phyloP scores from a whole-genome alignment of 2,797 vertebrate genomes.

The Leucoraja ocellata region DNA sequence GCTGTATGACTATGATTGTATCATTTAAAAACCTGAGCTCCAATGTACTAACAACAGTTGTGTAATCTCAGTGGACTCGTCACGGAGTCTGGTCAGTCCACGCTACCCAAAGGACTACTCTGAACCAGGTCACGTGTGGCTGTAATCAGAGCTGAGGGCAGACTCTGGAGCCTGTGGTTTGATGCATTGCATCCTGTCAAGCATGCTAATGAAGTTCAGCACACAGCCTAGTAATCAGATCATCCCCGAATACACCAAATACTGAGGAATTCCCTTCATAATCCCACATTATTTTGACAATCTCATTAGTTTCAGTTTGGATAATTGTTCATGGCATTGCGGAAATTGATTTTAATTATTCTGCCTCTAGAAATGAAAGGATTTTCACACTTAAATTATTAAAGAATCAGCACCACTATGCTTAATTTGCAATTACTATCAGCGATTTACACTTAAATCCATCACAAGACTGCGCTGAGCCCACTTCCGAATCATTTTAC shows the following conservation, averaged over 20 bases:
- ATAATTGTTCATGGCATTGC: not conserved
- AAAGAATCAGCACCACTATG: not conserved
- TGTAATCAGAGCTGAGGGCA: not conserved
- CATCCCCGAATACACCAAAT: not conserved
- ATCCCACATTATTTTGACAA: not conserved
- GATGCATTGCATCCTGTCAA: not conserved
- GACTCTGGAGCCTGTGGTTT: not conserved
- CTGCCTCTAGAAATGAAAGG: not conserved
- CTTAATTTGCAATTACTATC: not conserved
- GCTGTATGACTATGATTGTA: too few relatives aligned
- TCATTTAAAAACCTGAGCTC: not conserved
- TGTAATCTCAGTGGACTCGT: not conserved
- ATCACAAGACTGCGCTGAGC: not conserved
- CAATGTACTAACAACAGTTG: not conserved
- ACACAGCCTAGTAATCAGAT: not conserved
- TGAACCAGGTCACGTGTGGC: not conserved
- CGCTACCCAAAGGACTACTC: not conserved
- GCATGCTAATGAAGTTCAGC: not conserved
- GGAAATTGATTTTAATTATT: slow-evolving; percentile 23
- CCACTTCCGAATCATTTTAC: too few relatives aligned
- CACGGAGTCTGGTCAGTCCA: not conserved
- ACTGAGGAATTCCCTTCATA: not conserved
- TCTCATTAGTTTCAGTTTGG: not conserved
- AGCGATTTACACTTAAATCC: not conserved
- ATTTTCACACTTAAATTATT: slow-evolving; percentile 23